Conservation (phyloP, 2,888 invertebrate species). For the Rhingia campestris region DNA sequence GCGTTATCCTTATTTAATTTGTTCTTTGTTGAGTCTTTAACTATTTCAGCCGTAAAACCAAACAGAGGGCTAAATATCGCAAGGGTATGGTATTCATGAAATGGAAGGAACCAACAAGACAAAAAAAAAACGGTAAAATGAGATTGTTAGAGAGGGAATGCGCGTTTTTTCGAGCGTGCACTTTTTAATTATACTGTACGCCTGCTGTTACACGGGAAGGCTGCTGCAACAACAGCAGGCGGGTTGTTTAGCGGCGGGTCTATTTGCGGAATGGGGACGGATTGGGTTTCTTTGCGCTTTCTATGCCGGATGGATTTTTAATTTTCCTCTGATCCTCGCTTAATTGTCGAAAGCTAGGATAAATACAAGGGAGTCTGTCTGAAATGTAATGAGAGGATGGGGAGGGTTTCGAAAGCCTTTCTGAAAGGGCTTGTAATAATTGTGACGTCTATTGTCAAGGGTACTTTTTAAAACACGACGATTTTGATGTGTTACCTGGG, state of each 20-base stretch:
- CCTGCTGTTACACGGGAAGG: conserved; percentile 35
- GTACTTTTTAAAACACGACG: no score
- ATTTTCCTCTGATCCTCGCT: conserved; percentile 1
- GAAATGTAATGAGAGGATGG: conserved; percentile 2
- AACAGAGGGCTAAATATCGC: conserved; percentile 55
- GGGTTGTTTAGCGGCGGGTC: neutral
- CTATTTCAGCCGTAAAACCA: conserved; percentile 48
- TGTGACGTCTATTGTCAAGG: no score
- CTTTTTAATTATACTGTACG: conserved; percentile 58
- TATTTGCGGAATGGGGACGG: neutral
- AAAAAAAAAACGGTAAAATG: conserved; percentile 20
- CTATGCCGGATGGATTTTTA: conserved; percentile 19
- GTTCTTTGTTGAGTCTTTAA: conserved; percentile 49
- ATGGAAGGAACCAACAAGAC: neutral
- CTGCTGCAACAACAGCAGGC: neutral
- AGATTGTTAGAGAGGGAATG: conserved; percentile 41
- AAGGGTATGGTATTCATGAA: conserved; percentile 30
- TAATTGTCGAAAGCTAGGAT: neutral
- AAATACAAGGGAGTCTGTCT: neutral
- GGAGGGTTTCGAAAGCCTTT: no score
- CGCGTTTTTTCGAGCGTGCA: conserved; percentile 50
- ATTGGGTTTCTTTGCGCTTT: neutral
- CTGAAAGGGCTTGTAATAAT: no score
- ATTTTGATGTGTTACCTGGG: no score
- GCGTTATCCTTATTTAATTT: conserved; percentile 56